These are phyloP conservation scores for Caenorhabditis sp. DNA, from an alignment of 2,888 invertebrate species.

Conservation along the genomic window DNA sequence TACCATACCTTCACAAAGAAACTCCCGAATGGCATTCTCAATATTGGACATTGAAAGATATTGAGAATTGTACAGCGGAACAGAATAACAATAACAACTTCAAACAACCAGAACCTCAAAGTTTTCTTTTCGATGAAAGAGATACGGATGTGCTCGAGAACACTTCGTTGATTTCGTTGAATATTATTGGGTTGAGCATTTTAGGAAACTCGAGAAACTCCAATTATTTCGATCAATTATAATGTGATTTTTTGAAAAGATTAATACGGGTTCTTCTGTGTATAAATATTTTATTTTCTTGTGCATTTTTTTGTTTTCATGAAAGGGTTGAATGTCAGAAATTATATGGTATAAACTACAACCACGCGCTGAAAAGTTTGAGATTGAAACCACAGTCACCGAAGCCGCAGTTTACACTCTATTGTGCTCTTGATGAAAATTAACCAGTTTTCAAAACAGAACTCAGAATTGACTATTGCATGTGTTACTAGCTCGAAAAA, in stretches of 20 bases:
- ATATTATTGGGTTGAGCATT: conserved; percentile 44
- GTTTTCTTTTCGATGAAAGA: conserved; percentile 34
- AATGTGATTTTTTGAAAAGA: neutral
- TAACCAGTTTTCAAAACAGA: too few relatives aligned
- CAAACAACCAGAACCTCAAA: conserved; percentile 21
- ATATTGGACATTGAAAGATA: conserved; percentile 62
- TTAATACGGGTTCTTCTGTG: conserved; percentile 5
- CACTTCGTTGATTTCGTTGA: conserved; percentile 43
- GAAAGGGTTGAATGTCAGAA: too few relatives aligned
- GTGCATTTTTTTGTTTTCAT: conserved; percentile 12
- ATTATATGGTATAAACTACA: too few relatives aligned
- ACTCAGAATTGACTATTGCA: too few relatives aligned
- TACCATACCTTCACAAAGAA: conserved; percentile 62
- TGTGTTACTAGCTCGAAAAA: too few relatives aligned
- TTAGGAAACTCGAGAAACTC: conserved; percentile 23
- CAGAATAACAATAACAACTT: neutral
- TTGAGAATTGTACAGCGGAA: conserved; percentile 15
- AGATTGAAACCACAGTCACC: too few relatives aligned
- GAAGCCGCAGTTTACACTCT: too few relatives aligned
- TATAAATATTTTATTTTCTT: conserved; percentile 8
- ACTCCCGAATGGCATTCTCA: conserved; percentile 66
- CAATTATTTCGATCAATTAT: neutral
- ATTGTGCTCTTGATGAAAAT: too few relatives aligned
- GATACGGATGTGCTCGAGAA: conserved; percentile 15
- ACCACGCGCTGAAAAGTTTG: too few relatives aligned